Evolutionary conservation across 2,113 vertebrate genomes (phyloP), one percentile per base, ranked within the genome.

Genomic region (Lampris megalopsis): DNA sequence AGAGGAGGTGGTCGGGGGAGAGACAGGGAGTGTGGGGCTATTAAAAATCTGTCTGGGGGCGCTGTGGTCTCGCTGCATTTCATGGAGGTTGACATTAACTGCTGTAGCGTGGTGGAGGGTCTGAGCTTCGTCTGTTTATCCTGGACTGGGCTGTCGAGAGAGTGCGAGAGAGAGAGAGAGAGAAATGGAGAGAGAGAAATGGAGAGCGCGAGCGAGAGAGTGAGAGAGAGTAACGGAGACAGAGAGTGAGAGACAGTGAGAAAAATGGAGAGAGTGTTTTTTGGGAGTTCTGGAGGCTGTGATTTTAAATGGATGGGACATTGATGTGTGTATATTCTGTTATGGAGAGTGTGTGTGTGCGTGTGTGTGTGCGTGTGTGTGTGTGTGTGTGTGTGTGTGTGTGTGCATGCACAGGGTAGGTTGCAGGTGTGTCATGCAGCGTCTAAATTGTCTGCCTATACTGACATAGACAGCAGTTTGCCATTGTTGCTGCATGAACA

Each of bases 51-150:
- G 77, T 77, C 72, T 64, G 53, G 75, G 75, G 77, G 75, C 72
- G 80, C 82, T 81, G 82, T 45, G 36, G 86, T 79, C 76, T 86
- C 36, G 50, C 73, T 65, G 81, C 4, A 60, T 84, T 88, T 92
- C 88, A 89, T 35, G 63, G 81, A 71, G 84, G 75, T 77, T 89
- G 86, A 89, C 69, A 81, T 93, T 88, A 91, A 92, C 81, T 74
- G 82, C 85, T 68, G 71, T 58, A 48, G 75, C 75, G 50, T 78
- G 86, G 88, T 81, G 90, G 90, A 93, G 88, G 87, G 86, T 89
- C 91, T 35, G 35, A 60, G 65, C 37, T 40, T 41, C 4, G 45
- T 57, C 43, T 92, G 85, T 92, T 92, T 81, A 79, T 87, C 73
- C 87, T 88, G 84, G 86, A 84, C 56, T 47, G 35, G 68, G 13